Percentiles rank a stretch among this genome's conserved stretches.
Evolutionary conservation across 2,113 vertebrate species (phyloP).

Genomic region (Ciconia maguari): DNA sequence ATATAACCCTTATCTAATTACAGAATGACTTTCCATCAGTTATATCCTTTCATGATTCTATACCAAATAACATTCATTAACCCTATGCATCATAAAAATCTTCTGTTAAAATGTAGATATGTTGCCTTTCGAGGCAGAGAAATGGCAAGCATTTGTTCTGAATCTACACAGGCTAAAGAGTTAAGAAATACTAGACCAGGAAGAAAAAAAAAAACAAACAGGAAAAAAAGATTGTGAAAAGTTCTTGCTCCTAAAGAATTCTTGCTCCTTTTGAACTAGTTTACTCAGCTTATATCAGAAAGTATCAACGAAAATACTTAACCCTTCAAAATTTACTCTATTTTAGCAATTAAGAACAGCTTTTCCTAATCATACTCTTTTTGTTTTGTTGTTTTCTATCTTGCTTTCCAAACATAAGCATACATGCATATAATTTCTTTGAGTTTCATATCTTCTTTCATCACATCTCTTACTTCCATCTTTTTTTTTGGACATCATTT

Average conservation of each 20-base stretch:
- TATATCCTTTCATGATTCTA: background rate
- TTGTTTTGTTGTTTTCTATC: background rate
- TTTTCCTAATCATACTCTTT: background rate
- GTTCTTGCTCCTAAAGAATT: background rate
- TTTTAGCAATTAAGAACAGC: background rate
- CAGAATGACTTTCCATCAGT: background rate
- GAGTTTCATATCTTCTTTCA: background rate
- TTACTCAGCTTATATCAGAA: background rate
- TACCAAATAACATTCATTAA: background rate
- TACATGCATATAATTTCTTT: background rate
- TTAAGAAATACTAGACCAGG: background rate
- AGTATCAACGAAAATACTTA: background rate
- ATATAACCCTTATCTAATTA: background rate
- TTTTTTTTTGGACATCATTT: background rate
- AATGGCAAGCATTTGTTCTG: background rate
- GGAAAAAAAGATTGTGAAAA: background rate
- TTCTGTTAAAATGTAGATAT: background rate
- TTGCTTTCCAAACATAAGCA: background rate
- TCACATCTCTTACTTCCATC: background rate
- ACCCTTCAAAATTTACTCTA: background rate
- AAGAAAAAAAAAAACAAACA: background rate
- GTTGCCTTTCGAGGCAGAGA: background rate
- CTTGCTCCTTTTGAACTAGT: background rate
- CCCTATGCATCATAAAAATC: background rate
- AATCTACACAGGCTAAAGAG: background rate